phyloP scores from a whole-genome alignment of 2,113 vertebrate genomes.

The Tragulus kanchil region DNA sequence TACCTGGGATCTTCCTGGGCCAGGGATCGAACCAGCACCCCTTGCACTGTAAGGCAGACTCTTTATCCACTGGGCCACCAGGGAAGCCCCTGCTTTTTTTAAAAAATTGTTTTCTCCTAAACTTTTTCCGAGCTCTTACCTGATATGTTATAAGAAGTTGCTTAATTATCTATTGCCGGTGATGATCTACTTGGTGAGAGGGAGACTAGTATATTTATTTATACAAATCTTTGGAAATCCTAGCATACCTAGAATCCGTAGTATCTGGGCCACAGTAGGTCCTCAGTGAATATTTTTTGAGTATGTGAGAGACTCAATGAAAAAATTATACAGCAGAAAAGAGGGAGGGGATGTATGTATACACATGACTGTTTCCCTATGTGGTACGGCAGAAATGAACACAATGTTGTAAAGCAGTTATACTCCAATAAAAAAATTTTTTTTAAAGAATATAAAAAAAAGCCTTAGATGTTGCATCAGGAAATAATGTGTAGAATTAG shows the following conservation, averaged over 20 bases:
- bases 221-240: not conserved
- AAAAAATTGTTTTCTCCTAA: not conserved
- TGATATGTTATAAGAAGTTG: not conserved
- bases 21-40: too few relatives aligned
- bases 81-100: not conserved
- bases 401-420: not conserved
- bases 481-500: not conserved
- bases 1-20: too few relatives aligned
- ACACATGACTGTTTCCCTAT: not conserved
- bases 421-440: not conserved
- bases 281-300: not conserved
- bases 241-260: not conserved
- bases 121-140: not conserved
- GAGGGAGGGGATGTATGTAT: not conserved
- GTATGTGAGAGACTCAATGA: not conserved
- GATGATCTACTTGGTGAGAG: not conserved
- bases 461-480: not conserved
- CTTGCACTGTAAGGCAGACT: too few relatives aligned
- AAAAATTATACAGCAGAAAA: conserved; percentile 4
- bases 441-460: not conserved
- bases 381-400: not conserved
- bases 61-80: too few relatives aligned
- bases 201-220: conserved; percentile 10
- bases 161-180: not conserved
- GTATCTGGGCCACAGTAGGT: not conserved